Base-by-base conservation (phyloP, 2,888 invertebrate genomes). In the Anorthoa munda region DNA sequence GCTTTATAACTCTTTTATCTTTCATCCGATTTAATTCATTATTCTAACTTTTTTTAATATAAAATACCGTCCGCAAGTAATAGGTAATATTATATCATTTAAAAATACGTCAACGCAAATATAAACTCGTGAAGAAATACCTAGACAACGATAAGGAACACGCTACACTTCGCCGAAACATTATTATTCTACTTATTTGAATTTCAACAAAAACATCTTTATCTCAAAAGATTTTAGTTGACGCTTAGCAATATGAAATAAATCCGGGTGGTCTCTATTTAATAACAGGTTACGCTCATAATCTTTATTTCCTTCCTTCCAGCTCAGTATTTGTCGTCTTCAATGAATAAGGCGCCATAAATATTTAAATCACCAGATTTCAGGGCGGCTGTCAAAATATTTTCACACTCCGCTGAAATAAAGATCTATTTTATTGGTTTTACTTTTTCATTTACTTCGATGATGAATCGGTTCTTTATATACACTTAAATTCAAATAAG, bases 71-170 rank as follows among this genome's bases (percentile, higher is more conserved):
- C 21, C 17, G 7, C 21, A 61, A 72, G 31, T 73, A 73, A 53
- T 9, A 39, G 39, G 9, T 39, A 23, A 53, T 23, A 1, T 73
- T 48, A 23, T 31, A 45, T 45, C 15, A 45, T 46, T 72, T 23
- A 15, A 53, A 58, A 58, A 70, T 61, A 56, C 65, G 60, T 61
- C 65, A 66, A 64, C 64, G 21, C 39, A n/a, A 61, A 48, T 45
- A 15, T 26, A 15, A 59, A 23, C 75, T 12, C 26, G 2, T 12
- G 46, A 51, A 77, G 26, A 60, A 64, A 64, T 82, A 82, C 59
- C 59, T 60, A 77, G 64, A 65, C 77, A 48, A 31, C 31, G 79
- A 79, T 79, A 79, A 82, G 77, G 77, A 77, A 12, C 15, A 50
- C 46, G 55, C 46, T 66, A 70, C 39, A 64, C n/a, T 67, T 67